Percentiles rank a stretch among this genome's conserved stretches.
Evolutionary conservation across 2,113 vertebrate genomes (phyloP).

Genomic region (Mirza zaza): DNA sequence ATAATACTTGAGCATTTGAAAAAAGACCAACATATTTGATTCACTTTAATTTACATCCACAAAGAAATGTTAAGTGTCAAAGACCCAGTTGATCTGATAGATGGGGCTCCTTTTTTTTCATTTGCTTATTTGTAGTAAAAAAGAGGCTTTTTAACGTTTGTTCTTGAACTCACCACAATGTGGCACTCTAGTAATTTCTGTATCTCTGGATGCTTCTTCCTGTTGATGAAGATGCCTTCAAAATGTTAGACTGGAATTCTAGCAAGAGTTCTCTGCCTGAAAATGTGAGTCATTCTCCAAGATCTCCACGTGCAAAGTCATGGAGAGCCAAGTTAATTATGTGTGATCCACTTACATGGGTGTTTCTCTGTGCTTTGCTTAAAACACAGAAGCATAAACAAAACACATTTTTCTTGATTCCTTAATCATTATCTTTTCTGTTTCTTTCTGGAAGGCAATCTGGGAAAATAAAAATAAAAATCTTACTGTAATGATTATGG

Average conservation of each 20-base stretch:
- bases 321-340: not conserved
- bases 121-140: not conserved
- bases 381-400: not conserved
- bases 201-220: not conserved
- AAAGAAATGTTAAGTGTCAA: not conserved
- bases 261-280: not conserved
- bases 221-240: not conserved
- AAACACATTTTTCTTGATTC: not conserved
- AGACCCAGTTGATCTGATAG: not conserved
- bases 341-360: not conserved
- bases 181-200: conserved; percentile 78
- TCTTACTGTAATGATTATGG: not conserved
- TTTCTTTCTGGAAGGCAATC: not conserved
- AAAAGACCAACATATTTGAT: not conserved
- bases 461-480: not conserved
- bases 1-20: not conserved
- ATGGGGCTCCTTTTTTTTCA: not conserved
- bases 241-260: not conserved
- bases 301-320: not conserved
- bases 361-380: not conserved
- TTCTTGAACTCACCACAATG: conserved; percentile 69
- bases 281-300: conserved; percentile 33
- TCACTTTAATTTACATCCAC: not conserved
- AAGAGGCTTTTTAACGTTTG: not conserved
- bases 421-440: not conserved